phyloP scores from a whole-genome alignment of 2,797 vertebrate species.

The Graptemys geographica region DNA sequence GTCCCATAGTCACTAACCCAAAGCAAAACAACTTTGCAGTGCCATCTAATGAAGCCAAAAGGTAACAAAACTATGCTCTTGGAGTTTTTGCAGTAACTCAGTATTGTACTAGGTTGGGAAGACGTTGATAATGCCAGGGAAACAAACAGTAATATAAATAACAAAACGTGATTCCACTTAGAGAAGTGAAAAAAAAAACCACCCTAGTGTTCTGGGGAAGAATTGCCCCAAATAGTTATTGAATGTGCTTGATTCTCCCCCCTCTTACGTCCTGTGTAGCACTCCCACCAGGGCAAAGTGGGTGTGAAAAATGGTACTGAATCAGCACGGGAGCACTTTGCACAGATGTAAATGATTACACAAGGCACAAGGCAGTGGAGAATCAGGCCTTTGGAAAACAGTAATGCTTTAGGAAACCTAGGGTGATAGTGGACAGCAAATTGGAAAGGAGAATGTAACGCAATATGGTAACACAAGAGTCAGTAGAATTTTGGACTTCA shows the following conservation, averaged over 20 bases:
- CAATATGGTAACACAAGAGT: fast-evolving
- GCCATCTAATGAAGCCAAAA: background rate
- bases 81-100: background rate
- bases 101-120: background rate
- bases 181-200: background rate
- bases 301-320: background rate
- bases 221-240: background rate
- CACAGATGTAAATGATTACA: background rate
- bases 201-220: background rate
- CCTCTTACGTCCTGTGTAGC: background rate
- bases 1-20: background rate
- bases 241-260: background rate
- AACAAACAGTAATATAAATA: background rate
- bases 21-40: background rate
- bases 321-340: background rate
- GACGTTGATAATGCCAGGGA: background rate
- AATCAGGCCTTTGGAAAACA: background rate
- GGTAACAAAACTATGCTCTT: background rate
- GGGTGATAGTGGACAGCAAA: background rate
- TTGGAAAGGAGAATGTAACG: fast-evolving
- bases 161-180: background rate
- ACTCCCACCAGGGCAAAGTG: background rate
- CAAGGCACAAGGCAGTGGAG: background rate
- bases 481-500: background rate
- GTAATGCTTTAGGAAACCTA: background rate